Conservation (phyloP, 2,797 vertebrate species). For the Thaleichthys pacificus region DNA sequence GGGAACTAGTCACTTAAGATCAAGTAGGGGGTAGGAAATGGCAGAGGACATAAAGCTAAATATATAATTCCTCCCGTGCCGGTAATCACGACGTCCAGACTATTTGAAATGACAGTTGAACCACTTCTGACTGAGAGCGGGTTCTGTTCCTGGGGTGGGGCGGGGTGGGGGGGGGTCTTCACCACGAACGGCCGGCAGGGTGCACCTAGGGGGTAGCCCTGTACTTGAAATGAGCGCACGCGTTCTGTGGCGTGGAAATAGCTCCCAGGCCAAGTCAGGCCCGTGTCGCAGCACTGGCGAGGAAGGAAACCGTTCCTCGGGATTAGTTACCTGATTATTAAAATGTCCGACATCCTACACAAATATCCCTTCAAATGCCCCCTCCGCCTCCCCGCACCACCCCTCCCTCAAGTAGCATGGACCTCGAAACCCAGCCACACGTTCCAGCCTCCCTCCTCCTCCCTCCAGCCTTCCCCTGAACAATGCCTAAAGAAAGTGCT, state of each 20-base stretch:
- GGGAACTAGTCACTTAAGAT: conserved; percentile 82
- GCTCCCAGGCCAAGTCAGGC: conserved; percentile 71
- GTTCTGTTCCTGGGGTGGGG: conserved; percentile 68
- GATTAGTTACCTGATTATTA: conserved; percentile 90
- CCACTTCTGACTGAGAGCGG: conserved; percentile 84
- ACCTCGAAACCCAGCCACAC: not conserved
- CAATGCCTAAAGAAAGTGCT: conserved; percentile 36
- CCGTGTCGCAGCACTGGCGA: conserved; percentile 48
- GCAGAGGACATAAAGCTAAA: conserved; percentile 87
- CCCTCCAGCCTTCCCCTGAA: conserved; percentile 4
- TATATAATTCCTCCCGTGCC: conserved; percentile 78
- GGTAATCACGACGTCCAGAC: conserved; percentile 86
- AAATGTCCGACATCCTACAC: conserved; percentile 78
- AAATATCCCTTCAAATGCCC: conserved; percentile 63
- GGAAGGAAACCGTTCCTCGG: conserved; percentile 85
- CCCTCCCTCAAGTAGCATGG: no score
- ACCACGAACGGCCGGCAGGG: conserved; percentile 30
- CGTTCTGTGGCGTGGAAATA: conserved; percentile 74
- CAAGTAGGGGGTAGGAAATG: conserved; percentile 90
- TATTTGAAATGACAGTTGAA: conserved; percentile 90
- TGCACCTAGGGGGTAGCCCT: conserved; percentile 38
- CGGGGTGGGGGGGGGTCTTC: conserved; percentile 28
- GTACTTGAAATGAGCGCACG: conserved; percentile 70
- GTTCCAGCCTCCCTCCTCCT: no score
- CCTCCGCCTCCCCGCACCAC: conserved; percentile 39